Base-by-base conservation (phyloP, 2,888 invertebrate species). In the Salpingus planirostris region DNA sequence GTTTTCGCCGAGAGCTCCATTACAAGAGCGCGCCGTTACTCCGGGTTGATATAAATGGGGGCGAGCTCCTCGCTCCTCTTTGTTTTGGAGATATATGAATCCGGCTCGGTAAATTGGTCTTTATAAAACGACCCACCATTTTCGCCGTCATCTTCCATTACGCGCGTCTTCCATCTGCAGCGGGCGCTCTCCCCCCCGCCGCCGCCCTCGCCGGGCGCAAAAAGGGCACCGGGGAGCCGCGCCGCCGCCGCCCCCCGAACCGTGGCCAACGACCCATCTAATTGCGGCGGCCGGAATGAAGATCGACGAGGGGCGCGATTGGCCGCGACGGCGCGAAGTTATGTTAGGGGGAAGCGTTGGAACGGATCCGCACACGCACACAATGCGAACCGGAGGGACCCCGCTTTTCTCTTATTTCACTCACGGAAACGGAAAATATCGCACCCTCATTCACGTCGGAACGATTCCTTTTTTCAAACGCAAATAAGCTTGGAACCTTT, bases 241-340 rank as follows among this genome's bases (percentile, higher is more conserved):
- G 24, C 39, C 43, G 34, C 40, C 31, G 21, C 25, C 39, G 43
- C 31, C 41, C 46, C 41, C 47, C 45, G 40, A 34, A 37, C 38
- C 65, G 68, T 69, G 69, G 68, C 69, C 76, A 73, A 73, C 74
- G 74, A 74, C 70, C 74, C 75, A 71, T 75, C 74, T 76, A 76
- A 76, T 76, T 76, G 75, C 69, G 72, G 69, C 69, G 68, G 68
- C 70, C 64, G 66, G 59, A 76, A 76, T 76, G 75, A 77, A 77
- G 77, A 77, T 73, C 71, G 74, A 77, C 74, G 76, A 75, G 71
- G 69, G 63, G 62, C 65, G 69, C 71, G 70, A 73, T 73, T 68
- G 73, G 73, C 62, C 67, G 66, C 68, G 73, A 69, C 69, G 50
- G 50, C 47, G 49, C 55, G 52, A 43, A 43, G 39, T 44, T 37